Percentiles rank a stretch among this genome's conserved stretches.
phyloP scores from a whole-genome alignment of 2,888 invertebrate genomes.

The Epirrhoe alternata region DNA sequence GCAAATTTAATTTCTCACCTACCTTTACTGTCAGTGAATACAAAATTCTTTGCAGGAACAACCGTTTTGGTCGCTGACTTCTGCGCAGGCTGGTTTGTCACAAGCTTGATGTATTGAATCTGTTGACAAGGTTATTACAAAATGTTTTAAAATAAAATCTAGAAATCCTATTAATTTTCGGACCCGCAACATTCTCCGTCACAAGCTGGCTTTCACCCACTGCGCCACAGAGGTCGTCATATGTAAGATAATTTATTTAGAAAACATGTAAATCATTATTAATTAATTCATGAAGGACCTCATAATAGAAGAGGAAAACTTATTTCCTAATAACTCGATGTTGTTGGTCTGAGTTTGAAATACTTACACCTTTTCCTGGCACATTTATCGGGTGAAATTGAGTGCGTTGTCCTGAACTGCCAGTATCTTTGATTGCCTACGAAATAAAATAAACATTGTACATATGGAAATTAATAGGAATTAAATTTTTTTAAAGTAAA shows the following conservation, averaged over 20 bases:
- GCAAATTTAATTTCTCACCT: conserved; percentile 4
- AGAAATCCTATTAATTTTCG: too few relatives aligned
- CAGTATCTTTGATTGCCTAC: conserved; percentile 59
- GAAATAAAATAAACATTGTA: not conserved
- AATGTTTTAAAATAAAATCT: too few relatives aligned
- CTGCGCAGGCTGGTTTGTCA: conserved; percentile 74
- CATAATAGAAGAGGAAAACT: too few relatives aligned
- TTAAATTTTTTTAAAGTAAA: not conserved
- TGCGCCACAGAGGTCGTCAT: too few relatives aligned
- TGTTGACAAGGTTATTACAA: conserved; percentile 45
- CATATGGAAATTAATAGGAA: not conserved
- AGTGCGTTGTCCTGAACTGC: conserved; percentile 59
- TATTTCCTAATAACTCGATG: too few relatives aligned
- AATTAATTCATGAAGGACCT: too few relatives aligned
- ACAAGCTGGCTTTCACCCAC: too few relatives aligned
- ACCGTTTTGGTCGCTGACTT: conserved; percentile 44
- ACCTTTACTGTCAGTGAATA: conserved; percentile 73
- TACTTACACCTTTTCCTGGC: conserved; percentile 85
- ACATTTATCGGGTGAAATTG: conserved; percentile 90
- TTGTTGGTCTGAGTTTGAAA: conserved; percentile 13
- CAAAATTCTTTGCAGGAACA: conserved; percentile 62
- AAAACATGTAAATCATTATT: too few relatives aligned
- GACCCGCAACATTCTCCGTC: too few relatives aligned
- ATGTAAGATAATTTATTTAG: too few relatives aligned
- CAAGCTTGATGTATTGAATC: conserved; percentile 90